Evolutionary conservation across 2,113 vertebrate species (phyloP).

Genomic region (Illadopsis cleaveri): DNA sequence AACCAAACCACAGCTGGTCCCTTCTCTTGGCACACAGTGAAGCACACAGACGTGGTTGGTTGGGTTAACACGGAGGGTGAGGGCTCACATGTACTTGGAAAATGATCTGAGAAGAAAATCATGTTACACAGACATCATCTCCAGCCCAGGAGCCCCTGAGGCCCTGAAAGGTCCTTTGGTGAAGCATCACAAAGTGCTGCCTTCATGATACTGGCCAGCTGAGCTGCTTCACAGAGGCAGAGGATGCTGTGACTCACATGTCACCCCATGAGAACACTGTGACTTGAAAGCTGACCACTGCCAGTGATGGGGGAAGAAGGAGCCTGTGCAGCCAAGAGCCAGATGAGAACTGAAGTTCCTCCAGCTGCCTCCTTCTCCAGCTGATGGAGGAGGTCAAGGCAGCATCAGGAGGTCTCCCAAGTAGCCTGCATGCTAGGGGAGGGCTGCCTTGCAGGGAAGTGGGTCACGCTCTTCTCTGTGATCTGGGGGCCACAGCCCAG

Average conservation of each 20-base stretch:
- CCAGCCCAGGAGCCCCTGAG: neutral
- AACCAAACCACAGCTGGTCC: neutral
- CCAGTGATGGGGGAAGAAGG: neutral
- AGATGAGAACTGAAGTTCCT: neutral
- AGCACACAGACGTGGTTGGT: rapidly evolving
- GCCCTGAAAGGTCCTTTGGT: neutral
- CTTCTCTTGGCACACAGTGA: neutral
- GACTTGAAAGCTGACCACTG: neutral
- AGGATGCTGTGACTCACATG: neutral
- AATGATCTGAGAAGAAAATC: neutral
- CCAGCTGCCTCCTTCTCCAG: neutral
- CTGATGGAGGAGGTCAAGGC: neutral
- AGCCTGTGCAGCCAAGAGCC: neutral
- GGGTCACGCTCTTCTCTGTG: neutral
- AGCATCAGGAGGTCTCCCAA: neutral
- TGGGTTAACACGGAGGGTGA: neutral
- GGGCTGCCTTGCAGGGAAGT: neutral
- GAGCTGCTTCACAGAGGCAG: neutral
- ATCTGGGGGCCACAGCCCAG: neutral
- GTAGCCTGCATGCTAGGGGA: neutral
- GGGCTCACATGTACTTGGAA: neutral
- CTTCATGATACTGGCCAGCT: neutral
- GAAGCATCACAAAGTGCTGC: neutral
- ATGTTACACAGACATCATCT: neutral
- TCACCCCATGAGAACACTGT: neutral